These are phyloP conservation scores for Synergus umbraculus DNA, from an alignment of 2,888 invertebrate species.

Conservation along the genomic window DNA sequence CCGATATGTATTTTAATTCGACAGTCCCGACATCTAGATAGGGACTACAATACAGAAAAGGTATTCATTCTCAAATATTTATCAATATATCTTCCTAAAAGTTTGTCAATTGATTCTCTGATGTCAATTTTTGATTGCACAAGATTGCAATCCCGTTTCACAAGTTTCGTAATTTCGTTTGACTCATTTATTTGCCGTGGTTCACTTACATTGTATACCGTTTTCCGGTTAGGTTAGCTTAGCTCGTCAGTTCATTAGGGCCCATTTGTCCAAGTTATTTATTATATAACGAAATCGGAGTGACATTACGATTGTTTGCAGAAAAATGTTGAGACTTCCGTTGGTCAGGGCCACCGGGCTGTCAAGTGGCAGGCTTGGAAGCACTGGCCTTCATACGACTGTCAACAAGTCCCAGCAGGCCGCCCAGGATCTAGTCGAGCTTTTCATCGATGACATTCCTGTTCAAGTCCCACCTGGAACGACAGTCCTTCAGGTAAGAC, in stretches of 20 bases:
- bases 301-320: conserved; percentile 55
- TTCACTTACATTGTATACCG: background rate
- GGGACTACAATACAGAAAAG: background rate
- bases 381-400: conserved; percentile 74
- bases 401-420: conserved; percentile 74
- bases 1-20: background rate
- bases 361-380: conserved; percentile 74
- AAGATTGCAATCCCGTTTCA: background rate
- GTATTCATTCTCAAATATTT: background rate
- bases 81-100: background rate
- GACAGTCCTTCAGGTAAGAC: conserved; percentile 93
- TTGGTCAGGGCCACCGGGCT: conserved; percentile 82
- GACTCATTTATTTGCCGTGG: background rate
- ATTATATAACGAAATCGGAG: conserved; percentile 62
- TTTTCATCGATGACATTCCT: conserved; percentile 97
- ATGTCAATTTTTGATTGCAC: background rate
- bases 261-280: conserved; percentile 50
- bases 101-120: background rate
- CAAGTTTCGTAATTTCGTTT: background rate
- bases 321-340: conserved; percentile 87
- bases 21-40: conserved; percentile 1
- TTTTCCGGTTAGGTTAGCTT: background rate
- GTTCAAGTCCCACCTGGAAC: conserved; percentile 97
- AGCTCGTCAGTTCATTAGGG: background rate
- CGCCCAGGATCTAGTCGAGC: conserved; percentile 89